Base-by-base conservation (phyloP, 92 coral and sea anemone genomes). In the Micromussa lordhowensis region DNA sequence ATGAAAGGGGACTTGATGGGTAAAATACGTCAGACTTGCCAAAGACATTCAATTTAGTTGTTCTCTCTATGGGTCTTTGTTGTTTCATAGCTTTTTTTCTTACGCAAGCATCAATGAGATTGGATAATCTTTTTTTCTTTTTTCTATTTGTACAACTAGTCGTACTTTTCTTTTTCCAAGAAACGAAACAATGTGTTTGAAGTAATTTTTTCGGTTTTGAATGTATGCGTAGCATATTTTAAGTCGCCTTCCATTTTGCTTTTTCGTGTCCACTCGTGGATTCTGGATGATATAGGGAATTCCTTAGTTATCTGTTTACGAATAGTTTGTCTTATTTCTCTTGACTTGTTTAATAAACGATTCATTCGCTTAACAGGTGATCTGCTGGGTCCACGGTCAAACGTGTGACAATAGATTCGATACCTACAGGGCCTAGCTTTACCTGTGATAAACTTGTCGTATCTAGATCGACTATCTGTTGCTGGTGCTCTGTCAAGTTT, bases 1-100 rank as follows among this genome's bases (percentile, higher is more conserved):
- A 83, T 83, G 87, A 83, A 83, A 83, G 68, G 78, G 79, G 68
- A 83, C 87, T 83, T 83, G 79, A 83, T 70, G 79, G 83, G 75
- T 82, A 66, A 82, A 82, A 82, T 82, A 82, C 61, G 86, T 82
- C 79, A 83, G 48, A 83, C 68, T 70, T 70, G 79, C 68, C 36
- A 83, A 83, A 83, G 87, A 49, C 69, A 19, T 80, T 57, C 0
- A 80, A 80, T 80, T 80, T 80, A 31, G 72, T 57, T 80, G 72
- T 57, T 80, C 84, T 80, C 17, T 80, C 84, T 80, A 24, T 58
- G 72, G 84, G 53, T 80, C 57, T 18, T 54, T 57, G 84, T 80
- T 51, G 70, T 51, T 80, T 79, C 83, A 79, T 79, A 35, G 83
- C 1, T 80, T 80, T 80, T 53, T 17, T 57, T 57, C 84, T 80